Percentiles rank a stretch among this genome's conserved stretches.
Evolutionary conservation across 2,888 invertebrate species (phyloP).

Genomic region (Macrophya alboannulata): DNA sequence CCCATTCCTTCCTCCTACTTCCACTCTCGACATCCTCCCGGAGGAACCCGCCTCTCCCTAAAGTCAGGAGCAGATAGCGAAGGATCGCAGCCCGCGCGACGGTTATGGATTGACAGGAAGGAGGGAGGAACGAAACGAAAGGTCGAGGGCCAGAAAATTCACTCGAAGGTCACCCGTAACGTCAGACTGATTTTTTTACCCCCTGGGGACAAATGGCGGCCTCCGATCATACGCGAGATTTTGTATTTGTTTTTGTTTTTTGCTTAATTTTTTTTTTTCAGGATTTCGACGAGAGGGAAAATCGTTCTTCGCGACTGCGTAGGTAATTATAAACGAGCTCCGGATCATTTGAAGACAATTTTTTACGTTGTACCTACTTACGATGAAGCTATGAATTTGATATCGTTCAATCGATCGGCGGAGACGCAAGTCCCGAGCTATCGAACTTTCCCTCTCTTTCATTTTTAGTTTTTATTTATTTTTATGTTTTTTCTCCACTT

Average conservation of each 20-base stretch:
- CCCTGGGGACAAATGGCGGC: slow-evolving; percentile 24
- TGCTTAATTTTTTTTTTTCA: neutral
- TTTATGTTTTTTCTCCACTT: neutral
- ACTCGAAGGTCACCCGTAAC: slow-evolving; percentile 44
- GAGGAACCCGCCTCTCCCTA: slow-evolving; percentile 44
- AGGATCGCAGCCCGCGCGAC: slow-evolving; percentile 44
- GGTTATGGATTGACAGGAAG: slow-evolving; percentile 54
- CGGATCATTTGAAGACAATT: neutral
- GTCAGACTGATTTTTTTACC: slow-evolving; percentile 48
- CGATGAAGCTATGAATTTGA: slow-evolving; percentile 36
- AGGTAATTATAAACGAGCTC: neutral
- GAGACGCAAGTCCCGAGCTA: neutral
- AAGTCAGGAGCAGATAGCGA: slow-evolving; percentile 38
- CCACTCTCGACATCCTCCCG: slow-evolving; percentile 46
- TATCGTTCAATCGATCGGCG: slow-evolving; percentile 33
- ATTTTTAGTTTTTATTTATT: neutral
- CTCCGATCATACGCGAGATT: slow-evolving; percentile 2
- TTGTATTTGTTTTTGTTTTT: neutral
- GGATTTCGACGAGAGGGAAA: neutral
- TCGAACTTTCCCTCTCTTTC: neutral
- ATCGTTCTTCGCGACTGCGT: neutral
- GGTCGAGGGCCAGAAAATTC: slow-evolving; percentile 50
- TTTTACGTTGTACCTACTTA: neutral
- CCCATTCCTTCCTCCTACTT: slow-evolving; percentile 18
- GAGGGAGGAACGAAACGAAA: neutral